These are phyloP conservation scores for Palythoa heliodiscus DNA, from an alignment of 92 coral and sea anemone species.

Conservation along the genomic window DNA sequence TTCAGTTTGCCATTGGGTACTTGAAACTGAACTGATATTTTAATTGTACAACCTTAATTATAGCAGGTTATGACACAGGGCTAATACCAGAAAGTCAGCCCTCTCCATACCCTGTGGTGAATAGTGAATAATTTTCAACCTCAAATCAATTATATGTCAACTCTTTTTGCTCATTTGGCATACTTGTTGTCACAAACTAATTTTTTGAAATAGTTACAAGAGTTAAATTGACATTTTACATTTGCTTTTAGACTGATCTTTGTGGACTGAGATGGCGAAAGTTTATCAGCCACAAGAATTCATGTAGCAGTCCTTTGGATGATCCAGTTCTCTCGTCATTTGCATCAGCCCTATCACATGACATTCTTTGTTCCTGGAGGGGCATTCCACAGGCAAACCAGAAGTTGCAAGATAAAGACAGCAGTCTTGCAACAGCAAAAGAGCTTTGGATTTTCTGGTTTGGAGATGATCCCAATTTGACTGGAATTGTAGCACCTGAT, in stretches of 20 bases:
- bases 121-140: no score
- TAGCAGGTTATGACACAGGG: background rate
- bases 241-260: slow-evolving; percentile 81
- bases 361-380: slow-evolving; percentile 95
- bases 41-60: background rate
- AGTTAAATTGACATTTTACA: background rate
- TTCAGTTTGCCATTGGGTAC: no score
- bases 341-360: slow-evolving; percentile 84
- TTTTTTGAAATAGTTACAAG: background rate
- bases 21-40: no score
- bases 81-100: no score
- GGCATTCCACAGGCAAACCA: slow-evolving; percentile 65
- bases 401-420: slow-evolving; percentile 55
- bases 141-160: no score
- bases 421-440: slow-evolving; percentile 67
- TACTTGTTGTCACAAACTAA: background rate
- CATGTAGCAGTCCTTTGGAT: slow-evolving; percentile 67
- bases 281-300: slow-evolving; percentile 65
- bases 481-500: slow-evolving; percentile 82
- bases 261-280: slow-evolving; percentile 98
- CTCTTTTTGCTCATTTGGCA: no score
- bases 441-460: slow-evolving; percentile 99
- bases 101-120: no score
- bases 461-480: slow-evolving; percentile 94
- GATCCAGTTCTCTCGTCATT: slow-evolving; percentile 93